phyloP scores from a whole-genome alignment of 2,113 vertebrate species.

The Paracyprichromis sp. region DNA sequence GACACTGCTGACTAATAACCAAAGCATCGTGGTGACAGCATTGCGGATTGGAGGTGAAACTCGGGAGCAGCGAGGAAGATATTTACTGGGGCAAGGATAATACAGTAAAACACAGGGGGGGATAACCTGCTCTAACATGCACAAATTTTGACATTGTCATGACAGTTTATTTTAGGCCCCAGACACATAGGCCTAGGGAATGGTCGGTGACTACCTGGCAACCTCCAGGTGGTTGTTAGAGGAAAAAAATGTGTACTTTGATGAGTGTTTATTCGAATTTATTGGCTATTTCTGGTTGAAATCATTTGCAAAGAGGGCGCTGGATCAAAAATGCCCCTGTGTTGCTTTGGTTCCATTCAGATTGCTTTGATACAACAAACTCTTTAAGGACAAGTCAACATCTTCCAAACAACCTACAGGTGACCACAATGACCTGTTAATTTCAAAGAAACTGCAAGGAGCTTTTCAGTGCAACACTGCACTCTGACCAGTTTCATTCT shows the following conservation, averaged over 20 bases:
- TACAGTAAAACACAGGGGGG: background rate
- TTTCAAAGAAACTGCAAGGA: background rate
- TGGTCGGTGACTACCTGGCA: background rate
- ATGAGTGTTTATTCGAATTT: background rate
- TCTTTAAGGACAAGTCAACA: background rate
- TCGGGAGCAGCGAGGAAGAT: background rate
- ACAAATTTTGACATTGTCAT: background rate
- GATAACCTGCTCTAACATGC: background rate
- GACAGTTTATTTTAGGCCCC: background rate
- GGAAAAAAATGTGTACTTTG: background rate
- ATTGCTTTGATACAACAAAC: background rate
- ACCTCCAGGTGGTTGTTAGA: background rate
- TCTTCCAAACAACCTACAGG: background rate
- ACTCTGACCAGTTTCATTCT: background rate
- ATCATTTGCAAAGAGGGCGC: background rate
- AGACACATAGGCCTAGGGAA: background rate
- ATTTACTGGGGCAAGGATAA: background rate
- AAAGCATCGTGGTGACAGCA: rapidly evolving
- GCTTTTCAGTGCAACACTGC: background rate
- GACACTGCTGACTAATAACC: background rate
- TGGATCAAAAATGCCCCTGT: rapidly evolving
- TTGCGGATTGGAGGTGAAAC: background rate
- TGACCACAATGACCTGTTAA: background rate
- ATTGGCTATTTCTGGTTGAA: background rate
- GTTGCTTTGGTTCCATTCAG: background rate